Evolutionary conservation across 2,113 vertebrate species (phyloP).

Genomic region (Anas platyrhynchos): DNA sequence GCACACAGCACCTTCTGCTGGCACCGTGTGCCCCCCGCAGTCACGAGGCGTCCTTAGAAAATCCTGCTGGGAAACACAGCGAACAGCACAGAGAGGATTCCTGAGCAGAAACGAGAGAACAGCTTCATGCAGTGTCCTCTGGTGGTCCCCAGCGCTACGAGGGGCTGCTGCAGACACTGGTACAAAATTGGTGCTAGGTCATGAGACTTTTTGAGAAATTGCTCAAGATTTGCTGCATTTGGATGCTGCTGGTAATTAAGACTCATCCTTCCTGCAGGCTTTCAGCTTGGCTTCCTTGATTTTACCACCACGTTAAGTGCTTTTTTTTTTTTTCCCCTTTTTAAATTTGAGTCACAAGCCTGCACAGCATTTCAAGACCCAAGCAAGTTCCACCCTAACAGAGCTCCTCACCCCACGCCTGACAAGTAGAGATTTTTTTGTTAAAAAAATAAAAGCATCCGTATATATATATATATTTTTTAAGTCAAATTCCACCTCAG

Average conservation of each 20-base stretch:
- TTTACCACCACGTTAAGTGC: not conserved
- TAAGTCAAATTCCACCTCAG: not conserved
- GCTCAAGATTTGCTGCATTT: not conserved
- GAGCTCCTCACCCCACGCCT: not conserved
- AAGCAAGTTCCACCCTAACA: accelerated
- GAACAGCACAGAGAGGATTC: not conserved
- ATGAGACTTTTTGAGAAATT: not conserved
- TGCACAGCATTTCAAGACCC: not conserved
- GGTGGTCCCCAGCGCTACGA: accelerated
- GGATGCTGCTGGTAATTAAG: not conserved
- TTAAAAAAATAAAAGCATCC: not conserved
- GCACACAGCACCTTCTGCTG: accelerated
- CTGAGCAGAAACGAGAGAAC: not conserved
- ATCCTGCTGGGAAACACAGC: not conserved
- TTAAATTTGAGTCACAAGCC: not conserved
- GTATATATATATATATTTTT: too few relatives aligned
- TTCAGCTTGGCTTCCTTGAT: not conserved
- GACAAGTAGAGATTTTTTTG: not conserved
- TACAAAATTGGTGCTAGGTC: too few relatives aligned
- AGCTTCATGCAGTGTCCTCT: accelerated
- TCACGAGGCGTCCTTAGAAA: accelerated
- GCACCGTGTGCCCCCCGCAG: not conserved
- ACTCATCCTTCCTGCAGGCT: not conserved
- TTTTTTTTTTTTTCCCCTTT: not conserved
- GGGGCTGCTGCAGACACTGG: not conserved